Evolutionary conservation across 2,797 vertebrate species (phyloP).

Genomic region (Pitangus sulphuratus): DNA sequence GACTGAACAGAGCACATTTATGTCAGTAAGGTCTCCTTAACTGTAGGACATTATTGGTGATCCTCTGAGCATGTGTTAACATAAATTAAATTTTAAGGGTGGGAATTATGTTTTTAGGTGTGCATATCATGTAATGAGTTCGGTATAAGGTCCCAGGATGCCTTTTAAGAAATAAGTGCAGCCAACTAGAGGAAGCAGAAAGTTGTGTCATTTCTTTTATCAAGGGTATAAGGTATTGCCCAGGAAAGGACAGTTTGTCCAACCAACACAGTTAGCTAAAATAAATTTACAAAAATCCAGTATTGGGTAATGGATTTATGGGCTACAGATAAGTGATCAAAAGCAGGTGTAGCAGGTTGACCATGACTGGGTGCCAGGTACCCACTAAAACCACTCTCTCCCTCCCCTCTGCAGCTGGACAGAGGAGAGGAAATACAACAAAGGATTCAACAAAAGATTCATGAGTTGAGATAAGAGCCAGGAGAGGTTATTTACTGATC

Average conservation of each 20-base stretch:
- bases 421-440: too few species aligned
- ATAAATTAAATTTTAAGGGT: background rate
- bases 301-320: background rate
- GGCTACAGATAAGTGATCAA: background rate
- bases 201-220: background rate
- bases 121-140: background rate
- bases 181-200: background rate
- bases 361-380: too few species aligned
- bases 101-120: background rate
- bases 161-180: background rate
- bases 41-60: background rate
- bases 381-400: too few species aligned
- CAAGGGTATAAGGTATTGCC: background rate
- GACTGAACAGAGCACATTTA: rapidly evolving
- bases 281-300: background rate
- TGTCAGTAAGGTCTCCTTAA: background rate
- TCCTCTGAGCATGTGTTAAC: background rate
- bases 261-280: background rate
- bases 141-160: background rate
- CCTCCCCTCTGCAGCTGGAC: too few species aligned
- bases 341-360: background rate
- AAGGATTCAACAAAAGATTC: too few species aligned
- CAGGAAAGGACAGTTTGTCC: background rate
- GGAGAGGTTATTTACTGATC: too few species aligned
- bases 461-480: too few species aligned